phyloP scores from a whole-genome alignment of 64 coral and sea anemone species.

The Pachyseris speciosa region DNA sequence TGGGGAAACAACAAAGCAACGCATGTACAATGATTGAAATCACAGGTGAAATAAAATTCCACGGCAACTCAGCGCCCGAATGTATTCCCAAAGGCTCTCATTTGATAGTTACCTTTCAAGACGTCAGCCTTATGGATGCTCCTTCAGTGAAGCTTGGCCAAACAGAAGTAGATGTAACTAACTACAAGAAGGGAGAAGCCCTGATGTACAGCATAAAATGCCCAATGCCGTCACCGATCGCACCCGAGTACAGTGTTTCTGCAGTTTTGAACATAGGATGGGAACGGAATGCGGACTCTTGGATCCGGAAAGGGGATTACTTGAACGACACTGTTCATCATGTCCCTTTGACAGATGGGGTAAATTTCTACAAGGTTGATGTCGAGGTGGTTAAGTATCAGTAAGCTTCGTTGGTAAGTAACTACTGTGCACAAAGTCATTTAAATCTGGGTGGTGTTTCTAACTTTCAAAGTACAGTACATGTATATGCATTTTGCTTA shows the following conservation, averaged over 20 bases:
- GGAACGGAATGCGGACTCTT: slow-evolving; percentile 51
- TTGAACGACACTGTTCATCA: slow-evolving; percentile 41
- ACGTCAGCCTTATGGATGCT: slow-evolving; percentile 72
- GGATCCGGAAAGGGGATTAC: slow-evolving; percentile 77
- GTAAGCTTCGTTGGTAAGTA: background rate
- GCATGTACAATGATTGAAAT: slow-evolving; percentile 57
- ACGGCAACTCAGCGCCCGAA: slow-evolving; percentile 6
- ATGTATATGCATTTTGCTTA: too few species aligned
- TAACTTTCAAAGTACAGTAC: too few species aligned
- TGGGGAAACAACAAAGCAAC: background rate
- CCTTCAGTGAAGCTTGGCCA: slow-evolving; percentile 37
- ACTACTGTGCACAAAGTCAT: background rate
- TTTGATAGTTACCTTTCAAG: slow-evolving; percentile 69
- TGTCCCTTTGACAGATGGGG: slow-evolving; percentile 33
- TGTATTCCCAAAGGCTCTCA: slow-evolving; percentile 45
- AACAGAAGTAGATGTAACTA: slow-evolving; percentile 35
- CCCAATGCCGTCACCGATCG: slow-evolving; percentile 41
- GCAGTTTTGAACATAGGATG: slow-evolving; percentile 81
- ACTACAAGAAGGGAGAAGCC: slow-evolving; percentile 50
- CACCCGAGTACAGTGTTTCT: slow-evolving; percentile 39
- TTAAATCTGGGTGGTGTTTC: too few species aligned
- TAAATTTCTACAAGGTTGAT: slow-evolving; percentile 33
- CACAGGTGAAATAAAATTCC: slow-evolving; percentile 64
- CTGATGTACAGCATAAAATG: slow-evolving; percentile 74
- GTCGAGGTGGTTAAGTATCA: slow-evolving; percentile 58